These are phyloP conservation scores for Scaptomyza pallida DNA, from an alignment of 1,140 invertebrate species.

Conservation along the genomic window DNA sequence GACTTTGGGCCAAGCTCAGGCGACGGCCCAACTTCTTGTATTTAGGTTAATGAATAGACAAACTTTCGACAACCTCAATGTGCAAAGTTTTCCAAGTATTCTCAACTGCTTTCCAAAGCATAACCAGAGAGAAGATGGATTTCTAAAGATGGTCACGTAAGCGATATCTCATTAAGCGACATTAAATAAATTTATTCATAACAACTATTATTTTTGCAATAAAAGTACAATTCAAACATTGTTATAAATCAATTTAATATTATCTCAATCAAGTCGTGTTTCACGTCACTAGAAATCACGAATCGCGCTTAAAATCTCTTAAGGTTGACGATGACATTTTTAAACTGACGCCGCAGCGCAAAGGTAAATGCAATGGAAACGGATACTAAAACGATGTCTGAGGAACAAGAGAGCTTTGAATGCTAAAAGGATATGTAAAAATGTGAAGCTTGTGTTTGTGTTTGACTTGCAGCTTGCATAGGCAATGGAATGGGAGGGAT, in stretches of 20 bases:
- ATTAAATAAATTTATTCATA: too few species aligned
- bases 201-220: too few species aligned
- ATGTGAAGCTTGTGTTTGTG: slow-evolving; percentile 73
- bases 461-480: slow-evolving; percentile 76
- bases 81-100: slow-evolving; percentile 59
- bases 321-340: slow-evolving; percentile 45
- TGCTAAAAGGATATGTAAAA: slow-evolving; percentile 43
- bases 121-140: slow-evolving; percentile 20
- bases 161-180: neutral
- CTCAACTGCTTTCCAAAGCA: slow-evolving; percentile 27
- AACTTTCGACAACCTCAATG: slow-evolving; percentile 80
- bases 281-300: neutral
- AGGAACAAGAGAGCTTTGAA: slow-evolving; percentile 22
- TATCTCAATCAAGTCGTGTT: neutral
- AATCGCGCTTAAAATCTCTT: neutral
- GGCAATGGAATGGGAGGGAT: neutral
- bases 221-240: too few species aligned
- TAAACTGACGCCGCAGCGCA: slow-evolving; percentile 39
- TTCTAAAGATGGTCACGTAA: neutral
- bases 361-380: slow-evolving; percentile 68
- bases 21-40: slow-evolving; percentile 31
- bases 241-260: too few species aligned
- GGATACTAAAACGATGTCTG: slow-evolving; percentile 49
- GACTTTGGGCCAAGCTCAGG: slow-evolving; percentile 46
- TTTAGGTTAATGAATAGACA: slow-evolving; percentile 82